Conservation (phyloP, 2,113 vertebrate genomes). For the Agapornis roseicollis region DNA sequence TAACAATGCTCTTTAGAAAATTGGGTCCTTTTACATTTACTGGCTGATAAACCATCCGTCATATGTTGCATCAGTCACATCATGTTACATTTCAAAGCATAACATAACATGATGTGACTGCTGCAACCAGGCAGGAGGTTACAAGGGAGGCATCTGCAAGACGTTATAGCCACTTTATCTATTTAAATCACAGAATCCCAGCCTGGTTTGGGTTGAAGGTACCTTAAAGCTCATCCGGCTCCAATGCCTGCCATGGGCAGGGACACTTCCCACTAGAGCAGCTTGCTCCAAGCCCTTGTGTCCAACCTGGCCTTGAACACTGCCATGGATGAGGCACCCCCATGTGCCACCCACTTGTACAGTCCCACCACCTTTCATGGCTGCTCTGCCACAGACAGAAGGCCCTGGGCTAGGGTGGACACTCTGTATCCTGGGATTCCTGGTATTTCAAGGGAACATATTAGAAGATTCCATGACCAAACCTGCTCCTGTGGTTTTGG, state of each 20-base stretch:
- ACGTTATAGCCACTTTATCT: not conserved
- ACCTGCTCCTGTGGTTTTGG: not conserved
- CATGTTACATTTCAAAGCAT: slow-evolving; percentile 41
- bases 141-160: not conserved
- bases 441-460: rapidly evolving
- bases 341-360: rapidly evolving
- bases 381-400: not conserved
- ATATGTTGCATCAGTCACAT: slow-evolving; percentile 41
- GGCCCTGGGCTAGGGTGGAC: not conserved
- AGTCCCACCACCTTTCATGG: rapidly evolving
- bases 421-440: not conserved
- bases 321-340: not conserved
- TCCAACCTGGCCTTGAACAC: not conserved
- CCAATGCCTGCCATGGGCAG: not conserved
- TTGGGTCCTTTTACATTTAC: slow-evolving; percentile 54
- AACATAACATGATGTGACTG: slow-evolving; percentile 4
- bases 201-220: not conserved
- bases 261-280: no score
- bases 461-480: not conserved
- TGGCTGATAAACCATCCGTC: slow-evolving; percentile 59
- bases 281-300: rapidly evolving
- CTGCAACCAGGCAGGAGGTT: slow-evolving; percentile 27
- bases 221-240: rapidly evolving
- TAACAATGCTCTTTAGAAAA: slow-evolving; percentile 67
- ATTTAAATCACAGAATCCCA: not conserved